Base-by-base conservation (phyloP, 2,888 invertebrate species). In the Habrosyne pyritoides region DNA sequence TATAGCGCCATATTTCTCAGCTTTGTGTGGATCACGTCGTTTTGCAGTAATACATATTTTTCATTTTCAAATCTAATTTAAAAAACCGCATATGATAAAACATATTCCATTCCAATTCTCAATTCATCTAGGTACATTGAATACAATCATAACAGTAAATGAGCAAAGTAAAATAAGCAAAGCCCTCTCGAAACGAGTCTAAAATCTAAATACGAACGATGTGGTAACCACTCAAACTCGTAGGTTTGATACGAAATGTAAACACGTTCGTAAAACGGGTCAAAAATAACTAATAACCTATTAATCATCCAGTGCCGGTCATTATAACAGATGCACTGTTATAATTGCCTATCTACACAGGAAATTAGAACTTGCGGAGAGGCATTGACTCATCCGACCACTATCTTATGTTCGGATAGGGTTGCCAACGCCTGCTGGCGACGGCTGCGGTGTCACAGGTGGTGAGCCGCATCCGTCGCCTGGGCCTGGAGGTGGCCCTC, bases 311-410 rank as follows among this genome's bases (percentile, higher is more conserved):
- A 61, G 0, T 28, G 30, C 64, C 66, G 55, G 66, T 61, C 63
- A 61, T 70, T 67, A 59, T 52, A 66, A 56, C 64, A 64, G 66
- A 67, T 72, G 70, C 63, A 64, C 67, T 57, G 73, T 71, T 69
- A 67, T 72, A 67, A 75, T 67, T 65, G 63, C 28, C 60, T 71
- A 70, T 75, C 71, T 71, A 61, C 62, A 74, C 75, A 77, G 79
- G 79, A 81, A 75, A 75, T 72, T 64, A 56, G 61, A 18, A 14
- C 42, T 61, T 57, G 69, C 60, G 53, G 53, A 59, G 53, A 63
- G 64, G 53, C 66, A 66, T 66, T 80, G 79, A 79, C 70, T 79
- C 77, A 74, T 70, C 62, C 59, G 50, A 48, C 18, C 59, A 61
- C 50, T 50, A 50, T 28, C 50, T 50, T 50, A 47, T 28, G 21